A percentile compares a stretch with the other conserved stretches of the same genome.
phyloP scores from a whole-genome alignment of 1,140 invertebrate species.

The Drosophila tristis region DNA sequence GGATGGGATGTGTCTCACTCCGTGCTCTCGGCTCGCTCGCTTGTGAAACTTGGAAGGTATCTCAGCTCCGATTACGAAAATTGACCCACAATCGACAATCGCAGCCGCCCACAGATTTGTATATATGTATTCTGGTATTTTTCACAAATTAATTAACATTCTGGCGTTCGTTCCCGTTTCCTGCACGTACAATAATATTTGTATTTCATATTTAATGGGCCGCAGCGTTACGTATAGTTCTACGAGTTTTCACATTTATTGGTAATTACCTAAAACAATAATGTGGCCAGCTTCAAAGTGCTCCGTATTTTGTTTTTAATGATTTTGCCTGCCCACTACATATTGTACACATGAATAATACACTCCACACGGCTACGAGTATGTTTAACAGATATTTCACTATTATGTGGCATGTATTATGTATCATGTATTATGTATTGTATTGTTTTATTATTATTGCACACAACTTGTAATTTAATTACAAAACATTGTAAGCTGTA shows the following conservation, averaged over 20 bases:
- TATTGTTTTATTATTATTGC: slow-evolving; percentile 24
- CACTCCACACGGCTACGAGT: slow-evolving; percentile 10
- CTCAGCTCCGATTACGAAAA: slow-evolving; percentile 56
- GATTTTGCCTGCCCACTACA: neutral
- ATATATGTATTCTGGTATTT: slow-evolving; percentile 21
- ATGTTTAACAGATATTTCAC: slow-evolving; percentile 52
- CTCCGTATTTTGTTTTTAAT: neutral
- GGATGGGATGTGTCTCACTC: neutral
- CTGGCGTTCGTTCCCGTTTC: neutral
- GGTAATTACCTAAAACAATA: slow-evolving; percentile 13
- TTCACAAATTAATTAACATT: slow-evolving; percentile 50
- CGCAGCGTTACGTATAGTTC: slow-evolving; percentile 30
- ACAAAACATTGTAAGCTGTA: slow-evolving; percentile 37
- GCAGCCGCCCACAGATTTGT: slow-evolving; percentile 15
- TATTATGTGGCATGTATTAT: neutral
- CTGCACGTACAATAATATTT: slow-evolving; percentile 8
- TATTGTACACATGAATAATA: slow-evolving; percentile 49
- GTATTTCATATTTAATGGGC: slow-evolving; percentile 39
- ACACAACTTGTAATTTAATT: slow-evolving; percentile 50
- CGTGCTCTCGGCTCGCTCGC: neutral
- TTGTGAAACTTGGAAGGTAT: slow-evolving; percentile 45
- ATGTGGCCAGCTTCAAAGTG: slow-evolving; percentile 14
- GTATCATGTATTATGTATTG: neutral
- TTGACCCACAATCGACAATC: slow-evolving; percentile 62
- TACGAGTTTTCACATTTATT: slow-evolving; percentile 40